These are phyloP conservation scores for Aleiodes sp. DNA, from an alignment of 1,140 invertebrate genomes.

Conservation along the genomic window DNA sequence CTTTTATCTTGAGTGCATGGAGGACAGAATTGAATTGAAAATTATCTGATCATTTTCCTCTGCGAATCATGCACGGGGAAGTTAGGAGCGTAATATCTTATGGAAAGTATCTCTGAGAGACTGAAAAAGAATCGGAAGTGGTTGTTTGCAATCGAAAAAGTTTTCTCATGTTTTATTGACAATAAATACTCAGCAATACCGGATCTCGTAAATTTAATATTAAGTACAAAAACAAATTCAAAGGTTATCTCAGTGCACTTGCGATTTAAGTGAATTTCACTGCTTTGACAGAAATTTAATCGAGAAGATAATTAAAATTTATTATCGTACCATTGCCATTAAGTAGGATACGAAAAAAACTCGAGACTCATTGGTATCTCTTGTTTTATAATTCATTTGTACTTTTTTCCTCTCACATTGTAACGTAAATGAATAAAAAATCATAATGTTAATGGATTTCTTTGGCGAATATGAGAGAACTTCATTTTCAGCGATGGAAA, in stretches of 20 bases:
- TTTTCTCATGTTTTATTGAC: neutral
- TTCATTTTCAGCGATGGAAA: neutral
- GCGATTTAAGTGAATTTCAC: too few species aligned
- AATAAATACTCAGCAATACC: neutral
- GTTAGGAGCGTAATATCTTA: neutral
- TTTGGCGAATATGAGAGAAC: too few species aligned
- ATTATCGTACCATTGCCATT: too few species aligned
- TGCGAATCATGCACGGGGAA: neutral
- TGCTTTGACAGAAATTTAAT: too few species aligned
- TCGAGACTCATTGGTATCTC: too few species aligned
- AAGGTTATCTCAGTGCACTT: neutral
- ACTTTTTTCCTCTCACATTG: too few species aligned
- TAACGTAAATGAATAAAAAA: too few species aligned
- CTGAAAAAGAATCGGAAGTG: neutral
- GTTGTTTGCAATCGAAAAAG: neutral
- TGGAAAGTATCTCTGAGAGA: neutral
- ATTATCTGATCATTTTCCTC: too few species aligned
- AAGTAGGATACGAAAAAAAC: too few species aligned
- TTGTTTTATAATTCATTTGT: neutral
- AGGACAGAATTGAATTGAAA: neutral
- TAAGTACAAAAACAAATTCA: neutral
- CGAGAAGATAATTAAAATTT: too few species aligned
- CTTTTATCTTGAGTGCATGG: neutral
- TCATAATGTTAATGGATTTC: neutral
- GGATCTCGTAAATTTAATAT: neutral